Evolutionary conservation across 1,140 invertebrate species (phyloP).

Genomic region (Meloidogyne chitwoodi): DNA sequence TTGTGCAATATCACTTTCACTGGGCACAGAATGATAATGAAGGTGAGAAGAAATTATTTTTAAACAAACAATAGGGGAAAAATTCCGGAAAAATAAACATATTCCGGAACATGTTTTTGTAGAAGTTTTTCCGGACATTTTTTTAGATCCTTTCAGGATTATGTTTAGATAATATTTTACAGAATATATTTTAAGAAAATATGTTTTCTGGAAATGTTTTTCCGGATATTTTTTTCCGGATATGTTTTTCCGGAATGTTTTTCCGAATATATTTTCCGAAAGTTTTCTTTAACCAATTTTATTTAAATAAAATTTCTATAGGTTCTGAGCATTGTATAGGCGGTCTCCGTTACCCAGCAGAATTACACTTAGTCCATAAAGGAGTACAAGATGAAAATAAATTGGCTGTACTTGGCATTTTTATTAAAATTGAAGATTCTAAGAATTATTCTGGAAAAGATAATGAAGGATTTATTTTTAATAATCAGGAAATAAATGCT

Average conservation of each 20-base stretch:
- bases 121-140: too few relatives aligned
- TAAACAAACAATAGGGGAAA: background rate
- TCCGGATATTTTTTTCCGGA: too few relatives aligned
- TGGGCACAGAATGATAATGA: conserved; percentile 53
- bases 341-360: conserved; percentile 52
- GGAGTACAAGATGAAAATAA: conserved; percentile 44
- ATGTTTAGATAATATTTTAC: too few relatives aligned
- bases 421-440: conserved; percentile 42
- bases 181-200: too few relatives aligned
- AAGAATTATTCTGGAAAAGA: background rate
- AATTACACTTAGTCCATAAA: conserved; percentile 53
- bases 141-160: too few relatives aligned
- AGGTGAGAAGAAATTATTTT: conserved; percentile 1
- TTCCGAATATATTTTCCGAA: too few relatives aligned
- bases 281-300: too few relatives aligned
- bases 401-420: conserved; percentile 52
- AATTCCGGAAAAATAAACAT: too few relatives aligned
- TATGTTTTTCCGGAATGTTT: background rate
- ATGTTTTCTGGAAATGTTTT: too few relatives aligned
- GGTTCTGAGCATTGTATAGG: conserved; percentile 53
- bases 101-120: too few relatives aligned
- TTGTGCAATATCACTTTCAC: conserved; percentile 55
- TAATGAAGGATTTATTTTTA: conserved; percentile 16
- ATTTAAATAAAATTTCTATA: background rate
- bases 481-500: conserved; percentile 32